phyloP scores from a whole-genome alignment of 2,888 invertebrate species.

The Apamea anceps region DNA sequence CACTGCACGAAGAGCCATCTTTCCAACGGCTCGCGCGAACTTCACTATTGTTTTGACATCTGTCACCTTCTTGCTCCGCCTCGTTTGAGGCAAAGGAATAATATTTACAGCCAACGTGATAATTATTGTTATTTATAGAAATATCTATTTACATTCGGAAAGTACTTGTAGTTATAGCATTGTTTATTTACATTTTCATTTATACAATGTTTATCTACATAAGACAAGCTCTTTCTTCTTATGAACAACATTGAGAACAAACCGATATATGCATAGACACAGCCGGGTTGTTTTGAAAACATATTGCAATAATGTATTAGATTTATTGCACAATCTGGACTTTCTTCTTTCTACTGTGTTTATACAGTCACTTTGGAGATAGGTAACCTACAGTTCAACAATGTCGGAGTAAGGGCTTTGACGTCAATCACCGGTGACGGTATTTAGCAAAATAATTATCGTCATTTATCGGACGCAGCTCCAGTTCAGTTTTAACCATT shows the following conservation, averaged over 20 bases:
- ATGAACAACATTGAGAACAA: constrained; percentile 12
- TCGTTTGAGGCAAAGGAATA: constrained; percentile 47
- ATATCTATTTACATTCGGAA: constrained; percentile 41
- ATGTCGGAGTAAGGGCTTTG: constrained; percentile 42
- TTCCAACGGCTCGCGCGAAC: constrained; percentile 77
- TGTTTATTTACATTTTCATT: constrained; percentile 48
- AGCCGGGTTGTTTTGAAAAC: constrained; percentile 40
- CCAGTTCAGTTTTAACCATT: constrained; percentile 18
- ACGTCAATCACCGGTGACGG: constrained; percentile 38
- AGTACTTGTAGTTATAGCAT: constrained; percentile 16
- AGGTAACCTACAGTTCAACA: constrained; percentile 50
- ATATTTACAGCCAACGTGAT: constrained; percentile 39
- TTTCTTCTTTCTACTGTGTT: constrained; percentile 37
- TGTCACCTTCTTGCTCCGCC: constrained; percentile 29
- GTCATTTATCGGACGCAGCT: constrained; percentile 8
- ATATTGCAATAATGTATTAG: constrained; percentile 29
- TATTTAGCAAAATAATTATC: constrained; percentile 34
- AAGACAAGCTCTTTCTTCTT: constrained; percentile 4
- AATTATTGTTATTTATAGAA: constrained; percentile 40
- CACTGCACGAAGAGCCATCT: constrained; percentile 85
- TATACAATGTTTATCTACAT: constrained; percentile 25
- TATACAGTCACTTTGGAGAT: constrained; percentile 18
- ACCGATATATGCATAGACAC: background rate
- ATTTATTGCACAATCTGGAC: constrained; percentile 23
- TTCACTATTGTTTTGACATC: constrained; percentile 84